Evolutionary conservation across 1,140 invertebrate species (phyloP).

Genomic region (Drosophila quadrilineata): DNA sequence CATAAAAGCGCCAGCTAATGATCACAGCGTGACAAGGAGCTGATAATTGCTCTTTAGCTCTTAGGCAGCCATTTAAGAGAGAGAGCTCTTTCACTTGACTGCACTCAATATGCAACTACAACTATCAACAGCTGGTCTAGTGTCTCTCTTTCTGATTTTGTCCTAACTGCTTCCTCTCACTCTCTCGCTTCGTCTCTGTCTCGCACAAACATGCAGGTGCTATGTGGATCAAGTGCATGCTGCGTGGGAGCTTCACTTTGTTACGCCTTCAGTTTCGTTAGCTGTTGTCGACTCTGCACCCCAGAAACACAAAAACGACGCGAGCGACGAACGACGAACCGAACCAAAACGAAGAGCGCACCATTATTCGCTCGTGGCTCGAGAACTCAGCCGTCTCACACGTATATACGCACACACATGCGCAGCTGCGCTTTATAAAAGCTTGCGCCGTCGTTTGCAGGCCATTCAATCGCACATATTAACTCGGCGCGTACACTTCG

Average conservation of each 20-base stretch:
- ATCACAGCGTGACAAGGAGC: constrained; percentile 54
- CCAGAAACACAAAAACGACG: constrained; percentile 20
- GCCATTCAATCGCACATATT: constrained; percentile 49
- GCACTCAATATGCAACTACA: background rate
- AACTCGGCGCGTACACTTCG: constrained; percentile 54
- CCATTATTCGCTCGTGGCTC: background rate
- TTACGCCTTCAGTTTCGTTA: background rate
- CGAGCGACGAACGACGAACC: background rate
- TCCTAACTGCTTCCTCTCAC: background rate
- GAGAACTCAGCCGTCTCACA: constrained; percentile 28
- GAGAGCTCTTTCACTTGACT: background rate
- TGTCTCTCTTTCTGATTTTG: background rate
- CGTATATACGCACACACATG: constrained; percentile 25
- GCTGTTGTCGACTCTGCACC: background rate
- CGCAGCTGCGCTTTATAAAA: constrained; percentile 45
- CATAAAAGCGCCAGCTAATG: constrained; percentile 32
- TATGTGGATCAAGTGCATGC: constrained; percentile 40
- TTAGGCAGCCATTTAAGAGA: constrained; percentile 16
- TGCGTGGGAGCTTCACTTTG: constrained; percentile 26
- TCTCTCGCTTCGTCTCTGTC: background rate
- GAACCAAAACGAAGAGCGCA: no score
- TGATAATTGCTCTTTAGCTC: constrained; percentile 37
- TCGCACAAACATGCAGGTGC: background rate
- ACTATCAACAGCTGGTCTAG: no score
- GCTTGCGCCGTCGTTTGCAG: background rate